phyloP scores from a whole-genome alignment of 2,113 vertebrate species.

The Anoplopoma fimbria region DNA sequence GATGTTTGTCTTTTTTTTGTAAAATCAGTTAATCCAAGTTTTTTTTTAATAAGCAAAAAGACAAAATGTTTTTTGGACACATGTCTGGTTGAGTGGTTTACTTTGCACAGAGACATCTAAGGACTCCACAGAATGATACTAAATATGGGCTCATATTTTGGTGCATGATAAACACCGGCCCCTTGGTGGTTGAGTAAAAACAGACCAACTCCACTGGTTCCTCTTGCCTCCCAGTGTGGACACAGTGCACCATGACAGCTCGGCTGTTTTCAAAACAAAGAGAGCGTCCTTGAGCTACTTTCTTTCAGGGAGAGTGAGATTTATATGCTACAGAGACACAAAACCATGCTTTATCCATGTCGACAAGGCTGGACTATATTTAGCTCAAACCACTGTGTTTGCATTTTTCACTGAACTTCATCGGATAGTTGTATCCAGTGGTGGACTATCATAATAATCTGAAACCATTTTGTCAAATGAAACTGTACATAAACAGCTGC shows the following conservation, averaged over 20 bases:
- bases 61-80: neutral
- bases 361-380: constrained; percentile 8
- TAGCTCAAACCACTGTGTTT: constrained; percentile 19
- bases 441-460: neutral
- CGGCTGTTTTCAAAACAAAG: constrained; percentile 72
- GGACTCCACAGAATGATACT: constrained; percentile 65
- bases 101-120: constrained; percentile 47
- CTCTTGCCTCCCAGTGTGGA: constrained; percentile 47
- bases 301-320: constrained; percentile 13
- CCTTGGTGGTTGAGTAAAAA: constrained; percentile 72
- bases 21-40: neutral
- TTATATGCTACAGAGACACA: neutral
- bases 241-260: constrained; percentile 53
- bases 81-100: constrained; percentile 4
- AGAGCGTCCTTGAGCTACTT: constrained; percentile 46
- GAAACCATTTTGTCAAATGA: neutral
- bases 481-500: neutral
- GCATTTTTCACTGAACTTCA: neutral
- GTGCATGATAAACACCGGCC: constrained; percentile 73
- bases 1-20: neutral
- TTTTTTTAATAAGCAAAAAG: neutral
- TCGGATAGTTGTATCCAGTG: neutral
- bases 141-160: constrained; percentile 82
- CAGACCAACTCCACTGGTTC: constrained; percentile 69
- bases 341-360: constrained; percentile 8